These are phyloP conservation scores for Xestoiulus laeticollis DNA, from an alignment of 2,888 invertebrate genomes.

Conservation along the genomic window DNA sequence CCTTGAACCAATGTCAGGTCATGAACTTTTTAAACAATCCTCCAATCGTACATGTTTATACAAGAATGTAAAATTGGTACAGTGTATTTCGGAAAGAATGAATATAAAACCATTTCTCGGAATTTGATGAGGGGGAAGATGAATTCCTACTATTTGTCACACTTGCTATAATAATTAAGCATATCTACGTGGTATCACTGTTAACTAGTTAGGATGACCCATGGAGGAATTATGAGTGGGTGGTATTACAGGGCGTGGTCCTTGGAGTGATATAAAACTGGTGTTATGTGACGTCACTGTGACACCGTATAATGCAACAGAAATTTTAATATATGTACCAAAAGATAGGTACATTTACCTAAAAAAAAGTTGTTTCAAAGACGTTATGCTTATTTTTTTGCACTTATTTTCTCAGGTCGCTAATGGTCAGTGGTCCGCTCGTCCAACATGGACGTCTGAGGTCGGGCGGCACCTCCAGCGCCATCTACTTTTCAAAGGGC, in stretches of 20 bases:
- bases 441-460: neutral
- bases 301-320: no score
- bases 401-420: neutral
- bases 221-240: neutral
- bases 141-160: neutral
- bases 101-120: neutral
- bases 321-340: no score
- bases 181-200: neutral
- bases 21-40: no score
- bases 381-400: neutral
- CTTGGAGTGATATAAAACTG: neutral
- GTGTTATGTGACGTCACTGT: neutral
- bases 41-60: no score
- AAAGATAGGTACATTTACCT: neutral
- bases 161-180: neutral
- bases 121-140: neutral
- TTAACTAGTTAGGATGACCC: neutral
- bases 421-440: constrained; percentile 33
- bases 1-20: no score
- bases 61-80: no score
- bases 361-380: neutral
- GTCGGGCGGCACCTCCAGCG: constrained; percentile 1
- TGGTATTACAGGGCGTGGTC: neutral
- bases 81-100: neutral
- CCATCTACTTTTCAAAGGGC: constrained; percentile 14